Base-by-base conservation (phyloP, 2,888 invertebrate genomes). In the Merodon equestris region DNA sequence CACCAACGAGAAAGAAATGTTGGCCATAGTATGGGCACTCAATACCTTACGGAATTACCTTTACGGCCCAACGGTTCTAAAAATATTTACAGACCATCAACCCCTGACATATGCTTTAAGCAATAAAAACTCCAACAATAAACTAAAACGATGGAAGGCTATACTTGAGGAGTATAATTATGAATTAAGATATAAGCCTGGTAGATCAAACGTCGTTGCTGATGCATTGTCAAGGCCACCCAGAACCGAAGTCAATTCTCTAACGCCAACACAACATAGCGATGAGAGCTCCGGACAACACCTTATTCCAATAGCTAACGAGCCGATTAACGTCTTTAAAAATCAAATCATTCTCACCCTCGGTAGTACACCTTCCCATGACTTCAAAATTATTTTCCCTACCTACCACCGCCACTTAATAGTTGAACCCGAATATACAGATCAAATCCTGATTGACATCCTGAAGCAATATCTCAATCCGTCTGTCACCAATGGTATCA, bases 141-240 rank as follows among this genome's bases (percentile, higher is more conserved):
- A 70, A 15, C 12, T 74, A 17, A 63, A 66, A 61, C 17, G 67
- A 51, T 68, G 67, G 64, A 68, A 82, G 13, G 68, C 77, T 0
- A 63, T 64, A 14, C 73, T 77, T 4, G 73, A 82, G 15, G 82
- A 74, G 27, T 70, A 79, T 10, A 70, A 70, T 13, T 66, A 58
- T 15, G 61, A 73, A 36, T 38, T 81, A 14, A 40, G 51, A 10
- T 70, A 73, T 18, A 74, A 57, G 17, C 70, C 70, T 5, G 70
- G 66, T 17, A 60, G 13, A 12, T 56, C 47, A 0, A 77, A 72
- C 14, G 15, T 60, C 0, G 64, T 77, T 0, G 61, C 60, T 13
- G 61, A 63, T 34, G 61, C 51, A 3, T 40, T 50, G 1, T 61
- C 50, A 18, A 34, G 60, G 17, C 50, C 50, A 13, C 60, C 60